These are phyloP conservation scores for Isaurus tuberculatus DNA, from an alignment of 92 coral and sea anemone genomes.

Conservation along the genomic window DNA sequence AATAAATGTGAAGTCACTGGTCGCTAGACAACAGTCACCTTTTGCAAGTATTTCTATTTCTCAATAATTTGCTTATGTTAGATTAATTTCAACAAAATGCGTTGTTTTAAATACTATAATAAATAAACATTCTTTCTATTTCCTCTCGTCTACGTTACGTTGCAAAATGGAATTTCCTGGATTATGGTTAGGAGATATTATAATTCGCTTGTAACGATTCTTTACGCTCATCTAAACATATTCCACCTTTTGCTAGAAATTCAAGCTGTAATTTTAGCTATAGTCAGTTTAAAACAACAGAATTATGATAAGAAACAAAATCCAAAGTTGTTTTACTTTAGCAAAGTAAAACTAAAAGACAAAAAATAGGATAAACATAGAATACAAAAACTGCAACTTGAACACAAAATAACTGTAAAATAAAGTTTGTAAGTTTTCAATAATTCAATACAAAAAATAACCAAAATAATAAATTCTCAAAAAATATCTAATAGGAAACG, in stretches of 20 bases:
- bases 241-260: background rate
- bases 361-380: too few species aligned
- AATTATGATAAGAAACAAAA: too few species aligned
- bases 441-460: too few species aligned
- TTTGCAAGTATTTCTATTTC: constrained; percentile 15
- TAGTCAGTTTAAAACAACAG: too few species aligned
- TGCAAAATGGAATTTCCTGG: constrained; percentile 38
- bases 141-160: constrained; percentile 26
- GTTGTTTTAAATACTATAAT: background rate
- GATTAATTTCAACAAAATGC: constrained; percentile 3
- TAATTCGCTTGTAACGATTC: background rate
- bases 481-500: too few species aligned
- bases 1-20: background rate
- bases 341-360: too few species aligned
- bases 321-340: too few species aligned
- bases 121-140: constrained; percentile 15
- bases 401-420: too few species aligned
- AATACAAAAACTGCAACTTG: too few species aligned
- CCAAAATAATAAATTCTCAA: too few species aligned
- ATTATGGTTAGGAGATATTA: background rate
- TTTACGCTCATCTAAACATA: background rate
- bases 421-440: too few species aligned
- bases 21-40: constrained; percentile 23
- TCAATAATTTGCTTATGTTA: background rate
- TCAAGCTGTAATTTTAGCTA: background rate